Percentiles rank a stretch among this genome's conserved stretches.
Conservation (phyloP, 2,797 vertebrate genomes). For the Threskiornis aethiopicus region DNA sequence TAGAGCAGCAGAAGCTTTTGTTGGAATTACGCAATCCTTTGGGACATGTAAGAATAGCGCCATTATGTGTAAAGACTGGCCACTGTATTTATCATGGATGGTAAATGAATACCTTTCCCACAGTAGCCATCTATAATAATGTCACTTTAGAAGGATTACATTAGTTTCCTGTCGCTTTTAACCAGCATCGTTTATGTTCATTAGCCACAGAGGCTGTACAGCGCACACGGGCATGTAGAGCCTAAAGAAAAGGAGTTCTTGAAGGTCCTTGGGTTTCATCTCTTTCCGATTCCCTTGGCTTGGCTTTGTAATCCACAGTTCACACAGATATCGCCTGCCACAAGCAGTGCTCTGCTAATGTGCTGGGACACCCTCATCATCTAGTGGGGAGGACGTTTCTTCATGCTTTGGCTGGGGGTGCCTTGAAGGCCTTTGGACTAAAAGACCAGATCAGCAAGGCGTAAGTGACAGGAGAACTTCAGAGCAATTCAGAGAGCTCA, state of each 20-base stretch:
- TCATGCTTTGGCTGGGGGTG: not conserved
- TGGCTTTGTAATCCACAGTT: not conserved
- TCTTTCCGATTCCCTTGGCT: not conserved
- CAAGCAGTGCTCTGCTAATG: not conserved
- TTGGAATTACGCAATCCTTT: not conserved
- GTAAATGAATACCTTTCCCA: not conserved
- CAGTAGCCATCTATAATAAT: not conserved
- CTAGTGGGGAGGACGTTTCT: not conserved
- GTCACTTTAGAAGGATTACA: not conserved
- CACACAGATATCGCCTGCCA: rapidly evolving
- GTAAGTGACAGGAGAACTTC: not conserved
- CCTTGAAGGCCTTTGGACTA: not conserved
- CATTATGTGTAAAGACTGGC: not conserved
- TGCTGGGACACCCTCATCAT: not conserved
- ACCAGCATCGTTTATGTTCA: not conserved
- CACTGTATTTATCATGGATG: not conserved
- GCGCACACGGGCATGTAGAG: not conserved
- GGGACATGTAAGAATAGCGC: not conserved
- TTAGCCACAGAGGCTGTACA: not conserved
- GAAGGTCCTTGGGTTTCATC: not conserved
- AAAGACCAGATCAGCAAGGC: not conserved
- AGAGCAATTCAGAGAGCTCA: not conserved
- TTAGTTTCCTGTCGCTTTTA: not conserved
- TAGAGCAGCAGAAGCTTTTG: not conserved
- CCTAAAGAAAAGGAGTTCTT: not conserved